Evolutionary conservation across 2,797 vertebrate species (phyloP).

Genomic region (Mormyrops boulengeri): DNA sequence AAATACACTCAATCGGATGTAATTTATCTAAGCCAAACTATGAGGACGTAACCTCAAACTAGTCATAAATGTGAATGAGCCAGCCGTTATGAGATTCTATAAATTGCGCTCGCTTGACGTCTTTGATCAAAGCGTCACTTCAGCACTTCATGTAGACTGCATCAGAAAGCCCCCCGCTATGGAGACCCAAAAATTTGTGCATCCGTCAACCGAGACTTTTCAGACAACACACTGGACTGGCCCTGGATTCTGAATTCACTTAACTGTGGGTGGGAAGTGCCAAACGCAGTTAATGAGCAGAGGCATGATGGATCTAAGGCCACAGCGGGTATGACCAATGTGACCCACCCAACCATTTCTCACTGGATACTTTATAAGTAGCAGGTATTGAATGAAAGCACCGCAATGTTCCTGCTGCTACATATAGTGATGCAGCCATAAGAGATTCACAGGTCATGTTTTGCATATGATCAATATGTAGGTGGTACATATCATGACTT

Average conservation of each 20-base stretch:
- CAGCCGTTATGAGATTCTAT: neutral
- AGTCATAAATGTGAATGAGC: neutral
- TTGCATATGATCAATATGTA: neutral
- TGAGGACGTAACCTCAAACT: neutral
- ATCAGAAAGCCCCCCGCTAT: neutral
- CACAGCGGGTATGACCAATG: neutral
- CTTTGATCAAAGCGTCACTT: neutral
- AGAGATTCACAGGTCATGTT: neutral
- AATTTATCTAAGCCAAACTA: conserved; percentile 1
- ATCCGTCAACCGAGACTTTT: neutral
- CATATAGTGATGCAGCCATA: neutral
- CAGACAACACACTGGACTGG: neutral
- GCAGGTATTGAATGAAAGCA: neutral
- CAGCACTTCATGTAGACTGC: neutral
- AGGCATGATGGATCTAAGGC: neutral
- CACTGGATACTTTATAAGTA: neutral
- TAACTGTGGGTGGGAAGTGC: neutral
- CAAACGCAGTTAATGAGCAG: neutral
- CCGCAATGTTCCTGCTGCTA: neutral
- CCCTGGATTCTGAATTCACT: neutral
- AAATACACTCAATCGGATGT: neutral
- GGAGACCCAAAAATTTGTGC: neutral
- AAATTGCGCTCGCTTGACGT: neutral
- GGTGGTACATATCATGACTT: neutral
- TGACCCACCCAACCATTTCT: neutral